phyloP scores from a whole-genome alignment of 2,113 vertebrate species.

The Uria aalge region DNA sequence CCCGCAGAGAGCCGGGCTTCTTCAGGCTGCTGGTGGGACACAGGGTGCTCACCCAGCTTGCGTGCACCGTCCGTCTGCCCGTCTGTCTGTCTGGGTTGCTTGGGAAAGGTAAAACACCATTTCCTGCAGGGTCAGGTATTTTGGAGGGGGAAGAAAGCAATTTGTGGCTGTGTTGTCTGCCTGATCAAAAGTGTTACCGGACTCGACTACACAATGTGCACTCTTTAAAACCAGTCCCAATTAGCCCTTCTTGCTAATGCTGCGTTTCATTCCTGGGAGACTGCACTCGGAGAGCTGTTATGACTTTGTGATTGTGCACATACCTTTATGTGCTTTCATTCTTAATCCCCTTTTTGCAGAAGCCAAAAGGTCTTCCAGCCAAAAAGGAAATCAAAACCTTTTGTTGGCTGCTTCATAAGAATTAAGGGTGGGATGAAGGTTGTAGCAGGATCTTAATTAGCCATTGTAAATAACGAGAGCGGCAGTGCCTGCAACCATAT shows the following conservation, averaged over 20 bases:
- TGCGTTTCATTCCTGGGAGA: constrained; percentile 68
- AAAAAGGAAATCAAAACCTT: constrained; percentile 77
- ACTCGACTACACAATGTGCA: constrained; percentile 61
- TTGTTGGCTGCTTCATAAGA: constrained; percentile 73
- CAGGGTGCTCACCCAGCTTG: background rate
- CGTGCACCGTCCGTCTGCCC: background rate
- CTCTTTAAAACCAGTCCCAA: constrained; percentile 67
- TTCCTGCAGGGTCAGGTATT: constrained; percentile 55
- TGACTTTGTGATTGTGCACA: constrained; percentile 73
- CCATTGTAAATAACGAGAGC: constrained; percentile 73
- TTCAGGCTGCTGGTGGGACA: background rate
- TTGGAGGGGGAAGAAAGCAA: constrained; percentile 66
- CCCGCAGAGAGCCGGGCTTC: background rate
- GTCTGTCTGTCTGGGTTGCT: constrained; percentile 19
- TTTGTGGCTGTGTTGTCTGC: constrained; percentile 67
- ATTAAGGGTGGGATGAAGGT: constrained; percentile 71
- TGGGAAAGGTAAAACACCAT: constrained; percentile 34
- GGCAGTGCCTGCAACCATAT: constrained; percentile 71
- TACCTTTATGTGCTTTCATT: constrained; percentile 74
- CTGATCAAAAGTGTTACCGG: constrained; percentile 71
- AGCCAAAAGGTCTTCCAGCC: constrained; percentile 76
- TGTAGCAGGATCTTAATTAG: constrained; percentile 76
- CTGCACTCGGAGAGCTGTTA: constrained; percentile 68
- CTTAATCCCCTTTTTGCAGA: constrained; percentile 73
- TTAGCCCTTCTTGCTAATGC: constrained; percentile 67